These are phyloP conservation scores for Hemaris fuciformis DNA, from an alignment of 2,888 invertebrate species.

Conservation along the genomic window DNA sequence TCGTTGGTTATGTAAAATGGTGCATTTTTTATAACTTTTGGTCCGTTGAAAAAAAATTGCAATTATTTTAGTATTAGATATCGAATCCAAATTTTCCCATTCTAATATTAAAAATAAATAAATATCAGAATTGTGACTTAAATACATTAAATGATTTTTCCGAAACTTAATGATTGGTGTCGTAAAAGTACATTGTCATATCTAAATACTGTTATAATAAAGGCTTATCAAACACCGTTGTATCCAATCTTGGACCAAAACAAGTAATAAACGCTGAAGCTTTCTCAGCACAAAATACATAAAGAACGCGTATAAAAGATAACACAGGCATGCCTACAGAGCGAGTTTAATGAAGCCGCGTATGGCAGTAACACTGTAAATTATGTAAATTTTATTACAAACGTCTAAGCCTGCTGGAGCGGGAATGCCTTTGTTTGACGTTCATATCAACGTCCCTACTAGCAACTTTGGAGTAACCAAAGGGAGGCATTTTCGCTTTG, in stretches of 20 bases:
- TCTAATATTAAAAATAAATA: no score
- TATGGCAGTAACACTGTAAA: constrained; percentile 9
- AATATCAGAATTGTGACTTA: no score
- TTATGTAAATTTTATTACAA: constrained; percentile 14
- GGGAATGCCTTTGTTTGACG: constrained; percentile 25
- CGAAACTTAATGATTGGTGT: no score
- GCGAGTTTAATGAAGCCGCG: constrained; percentile 10
- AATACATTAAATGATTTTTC: no score
- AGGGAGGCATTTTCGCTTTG: not conserved
- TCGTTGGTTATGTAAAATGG: not conserved
- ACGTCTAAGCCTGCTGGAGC: constrained; percentile 11
- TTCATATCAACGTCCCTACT: constrained; percentile 10
- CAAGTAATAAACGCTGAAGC: constrained; percentile 1
- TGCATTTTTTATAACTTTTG: not conserved
- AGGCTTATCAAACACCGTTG: not conserved
- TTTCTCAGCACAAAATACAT: not conserved
- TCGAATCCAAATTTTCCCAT: no score
- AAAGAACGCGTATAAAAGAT: not conserved
- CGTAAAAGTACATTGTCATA: no score
- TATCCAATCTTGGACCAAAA: not conserved
- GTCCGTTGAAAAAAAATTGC: not conserved
- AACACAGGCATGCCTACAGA: constrained; percentile 1
- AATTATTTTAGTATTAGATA: no score
- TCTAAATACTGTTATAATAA: no score
- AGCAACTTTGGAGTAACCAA: not conserved